These are phyloP conservation scores for Phoeniculus purpureus DNA, from an alignment of 2,797 vertebrate species.

Conservation along the genomic window DNA sequence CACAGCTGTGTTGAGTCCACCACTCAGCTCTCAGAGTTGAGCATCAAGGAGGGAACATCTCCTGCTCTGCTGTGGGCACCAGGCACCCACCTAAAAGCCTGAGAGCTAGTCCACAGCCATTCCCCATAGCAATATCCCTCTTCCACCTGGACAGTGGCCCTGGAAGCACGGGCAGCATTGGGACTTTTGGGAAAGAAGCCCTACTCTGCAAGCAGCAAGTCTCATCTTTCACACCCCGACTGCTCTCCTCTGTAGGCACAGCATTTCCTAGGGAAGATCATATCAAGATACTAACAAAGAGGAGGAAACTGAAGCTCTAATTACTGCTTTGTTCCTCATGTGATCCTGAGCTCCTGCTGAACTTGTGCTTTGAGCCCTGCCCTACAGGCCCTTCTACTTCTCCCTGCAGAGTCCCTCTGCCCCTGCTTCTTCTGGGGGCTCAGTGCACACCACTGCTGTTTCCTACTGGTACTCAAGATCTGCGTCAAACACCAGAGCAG, in stretches of 20 bases:
- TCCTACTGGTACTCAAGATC: neutral
- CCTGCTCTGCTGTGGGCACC: neutral
- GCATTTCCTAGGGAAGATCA: neutral
- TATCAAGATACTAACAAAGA: conserved; percentile 10
- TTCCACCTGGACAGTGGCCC: neutral
- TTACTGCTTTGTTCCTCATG: neutral
- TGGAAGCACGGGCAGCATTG: neutral
- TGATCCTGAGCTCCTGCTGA: neutral
- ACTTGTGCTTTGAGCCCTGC: neutral
- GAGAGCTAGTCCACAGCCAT: neutral
- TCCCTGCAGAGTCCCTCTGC: neutral
- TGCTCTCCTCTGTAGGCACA: neutral
- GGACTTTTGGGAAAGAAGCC: neutral
- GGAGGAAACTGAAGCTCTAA: conserved; percentile 3
- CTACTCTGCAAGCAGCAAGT: neutral
- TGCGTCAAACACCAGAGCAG: neutral
- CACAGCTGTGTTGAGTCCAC: rapidly evolving
- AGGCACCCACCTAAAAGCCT: neutral
- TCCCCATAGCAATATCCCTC: neutral
- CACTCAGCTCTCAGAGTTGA: rapidly evolving
- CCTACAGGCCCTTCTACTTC: neutral
- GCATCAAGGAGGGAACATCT: neutral
- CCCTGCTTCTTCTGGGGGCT: neutral
- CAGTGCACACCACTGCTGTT: neutral
- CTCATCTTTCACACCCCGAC: neutral